Percentiles rank a stretch among this genome's conserved stretches.
Evolutionary conservation across 2,113 vertebrate species (phyloP).

Genomic region (Oncorhynchus gorbuscha): DNA sequence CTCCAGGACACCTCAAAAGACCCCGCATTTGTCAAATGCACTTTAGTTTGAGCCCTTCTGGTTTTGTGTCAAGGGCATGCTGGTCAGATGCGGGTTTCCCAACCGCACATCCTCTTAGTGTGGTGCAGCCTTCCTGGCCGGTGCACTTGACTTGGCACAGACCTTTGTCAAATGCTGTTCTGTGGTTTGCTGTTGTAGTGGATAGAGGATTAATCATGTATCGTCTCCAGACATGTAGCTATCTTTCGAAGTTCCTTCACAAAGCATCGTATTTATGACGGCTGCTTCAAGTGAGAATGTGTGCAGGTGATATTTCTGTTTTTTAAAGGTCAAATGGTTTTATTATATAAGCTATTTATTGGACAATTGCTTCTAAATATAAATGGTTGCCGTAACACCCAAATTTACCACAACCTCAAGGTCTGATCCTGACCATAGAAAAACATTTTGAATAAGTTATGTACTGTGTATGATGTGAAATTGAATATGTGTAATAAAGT

Average conservation of each 20-base stretch:
- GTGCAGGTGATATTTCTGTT: slow-evolving; percentile 23
- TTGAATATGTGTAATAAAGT: slow-evolving; percentile 67
- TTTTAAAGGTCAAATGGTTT: slow-evolving; percentile 23
- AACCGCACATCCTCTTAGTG: neutral
- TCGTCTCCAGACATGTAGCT: slow-evolving; percentile 7
- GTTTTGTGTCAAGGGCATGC: neutral
- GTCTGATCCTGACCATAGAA: neutral
- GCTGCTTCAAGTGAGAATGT: slow-evolving; percentile 10
- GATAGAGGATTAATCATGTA: slow-evolving; percentile 10
- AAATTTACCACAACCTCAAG: neutral
- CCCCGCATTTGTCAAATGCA: slow-evolving; percentile 22
- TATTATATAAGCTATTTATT: slow-evolving; percentile 53
- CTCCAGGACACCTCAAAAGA: neutral
- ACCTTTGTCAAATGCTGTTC: neutral
- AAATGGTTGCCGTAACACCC: neutral
- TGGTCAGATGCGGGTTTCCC: too few relatives aligned
- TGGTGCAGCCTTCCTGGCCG: neutral
- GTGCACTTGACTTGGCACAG: neutral
- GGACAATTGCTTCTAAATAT: slow-evolving; percentile 22
- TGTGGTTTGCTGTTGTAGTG: slow-evolving; percentile 19
- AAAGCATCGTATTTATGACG: slow-evolving; percentile 7
- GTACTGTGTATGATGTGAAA: slow-evolving; percentile 58
- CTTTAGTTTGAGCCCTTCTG: slow-evolving; percentile 32
- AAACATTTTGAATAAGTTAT: slow-evolving; percentile 13
- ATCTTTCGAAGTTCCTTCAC: neutral